phyloP scores from a whole-genome alignment of 2,888 invertebrate genomes.

The Prenolepis imparis region DNA sequence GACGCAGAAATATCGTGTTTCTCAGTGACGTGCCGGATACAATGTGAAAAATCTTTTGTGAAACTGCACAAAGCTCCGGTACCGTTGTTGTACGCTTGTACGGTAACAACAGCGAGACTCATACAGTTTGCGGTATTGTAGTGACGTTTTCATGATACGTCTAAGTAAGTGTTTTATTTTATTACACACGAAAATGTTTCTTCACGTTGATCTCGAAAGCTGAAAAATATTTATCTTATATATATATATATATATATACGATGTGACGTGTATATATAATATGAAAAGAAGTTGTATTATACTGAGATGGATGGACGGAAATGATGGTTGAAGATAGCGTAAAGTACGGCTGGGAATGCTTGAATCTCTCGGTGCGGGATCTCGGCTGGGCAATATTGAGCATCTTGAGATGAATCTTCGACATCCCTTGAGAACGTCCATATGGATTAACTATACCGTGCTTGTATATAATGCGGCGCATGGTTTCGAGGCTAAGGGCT shows the following conservation, averaged over 20 bases:
- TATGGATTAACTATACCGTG: slow-evolving; percentile 80
- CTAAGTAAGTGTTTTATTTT: slow-evolving; percentile 2
- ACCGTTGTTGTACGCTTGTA: slow-evolving; percentile 23
- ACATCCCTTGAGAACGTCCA: slow-evolving; percentile 78
- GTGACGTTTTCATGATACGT: not conserved
- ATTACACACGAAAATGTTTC: not conserved
- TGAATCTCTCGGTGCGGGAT: slow-evolving; percentile 69
- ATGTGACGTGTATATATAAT: not conserved
- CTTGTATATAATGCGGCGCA: slow-evolving; percentile 76
- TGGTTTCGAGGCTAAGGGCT: slow-evolving; percentile 73
- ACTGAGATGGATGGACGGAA: slow-evolving; percentile 55
- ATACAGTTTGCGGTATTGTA: slow-evolving; percentile 1
- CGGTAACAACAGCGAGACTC: slow-evolving; percentile 18
- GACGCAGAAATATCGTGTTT: slow-evolving; percentile 48
- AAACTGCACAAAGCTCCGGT: slow-evolving; percentile 27
- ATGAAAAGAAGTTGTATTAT: slow-evolving; percentile 33
- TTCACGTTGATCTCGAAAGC: not conserved
- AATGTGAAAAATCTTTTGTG: slow-evolving; percentile 52
- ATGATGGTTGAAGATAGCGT: slow-evolving; percentile 45
- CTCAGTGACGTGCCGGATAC: slow-evolving; percentile 45
- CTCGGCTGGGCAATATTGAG: slow-evolving; percentile 77
- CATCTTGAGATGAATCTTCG: slow-evolving; percentile 81
- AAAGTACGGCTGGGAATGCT: slow-evolving; percentile 52
- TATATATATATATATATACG: not conserved
- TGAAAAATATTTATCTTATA: not conserved